phyloP scores from a whole-genome alignment of 1,140 invertebrate genomes.

The Drosophila jambulina region DNA sequence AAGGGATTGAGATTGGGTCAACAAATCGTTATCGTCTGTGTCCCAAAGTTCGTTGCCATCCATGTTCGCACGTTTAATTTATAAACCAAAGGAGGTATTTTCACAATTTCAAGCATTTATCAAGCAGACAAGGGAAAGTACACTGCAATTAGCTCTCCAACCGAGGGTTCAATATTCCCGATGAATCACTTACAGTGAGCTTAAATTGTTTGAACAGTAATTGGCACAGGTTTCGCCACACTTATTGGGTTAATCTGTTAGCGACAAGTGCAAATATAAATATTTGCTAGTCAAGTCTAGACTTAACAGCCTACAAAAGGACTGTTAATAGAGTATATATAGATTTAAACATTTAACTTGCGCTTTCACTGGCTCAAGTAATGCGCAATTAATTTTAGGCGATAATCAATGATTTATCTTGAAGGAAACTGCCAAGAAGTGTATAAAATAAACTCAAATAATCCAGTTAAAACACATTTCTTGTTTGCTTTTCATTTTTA shows the following conservation, averaged over 20 bases:
- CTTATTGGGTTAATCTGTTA: conserved; percentile 15
- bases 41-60: background rate
- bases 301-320: conserved; percentile 12
- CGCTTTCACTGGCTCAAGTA: background rate
- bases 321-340: background rate
- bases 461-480: background rate
- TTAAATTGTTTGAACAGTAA: conserved; percentile 7
- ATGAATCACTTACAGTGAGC: conserved; percentile 20
- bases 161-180: background rate
- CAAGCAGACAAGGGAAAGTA: conserved; percentile 13
- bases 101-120: conserved; percentile 25
- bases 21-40: conserved; percentile 4
- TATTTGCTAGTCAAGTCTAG: conserved; percentile 16
- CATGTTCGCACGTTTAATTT: background rate
- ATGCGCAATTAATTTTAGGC: conserved; percentile 17
- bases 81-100: conserved; percentile 4
- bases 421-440: background rate
- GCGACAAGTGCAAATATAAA: conserved; percentile 11
- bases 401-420: background rate
- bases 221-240: conserved; percentile 16
- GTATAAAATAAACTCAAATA: background rate
- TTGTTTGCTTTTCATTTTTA: conserved; percentile 39
- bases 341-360: conserved; percentile 26
- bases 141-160: conserved; percentile 1
- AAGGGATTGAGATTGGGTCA: conserved; percentile 14